phyloP scores from a whole-genome alignment of 2,797 vertebrate genomes.

The Streptopelia turtur region DNA sequence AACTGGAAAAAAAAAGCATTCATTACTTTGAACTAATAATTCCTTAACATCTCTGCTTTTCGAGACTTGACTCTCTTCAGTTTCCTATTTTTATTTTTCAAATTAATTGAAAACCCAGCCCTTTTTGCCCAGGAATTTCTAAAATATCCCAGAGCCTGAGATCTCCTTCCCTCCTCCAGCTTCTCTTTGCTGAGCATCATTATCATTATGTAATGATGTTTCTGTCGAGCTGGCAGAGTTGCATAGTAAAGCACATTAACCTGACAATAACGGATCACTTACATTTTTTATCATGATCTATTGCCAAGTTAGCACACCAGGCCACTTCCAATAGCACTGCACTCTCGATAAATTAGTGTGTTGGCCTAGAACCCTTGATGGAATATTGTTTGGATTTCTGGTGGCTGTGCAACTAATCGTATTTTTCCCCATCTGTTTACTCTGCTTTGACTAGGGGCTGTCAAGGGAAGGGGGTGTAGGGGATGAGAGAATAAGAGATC shows the following conservation, averaged over 20 bases:
- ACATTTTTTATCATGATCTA: slow-evolving; percentile 69
- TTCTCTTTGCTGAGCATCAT: slow-evolving; percentile 25
- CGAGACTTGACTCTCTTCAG: not conserved
- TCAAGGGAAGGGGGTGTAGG: not conserved
- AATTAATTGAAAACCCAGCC: not conserved
- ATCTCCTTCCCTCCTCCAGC: not conserved
- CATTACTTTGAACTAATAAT: slow-evolving; percentile 60
- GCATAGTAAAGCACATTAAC: slow-evolving; percentile 57
- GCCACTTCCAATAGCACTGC: not conserved
- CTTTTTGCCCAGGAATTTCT: not conserved
- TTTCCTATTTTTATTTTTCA: slow-evolving; percentile 1
- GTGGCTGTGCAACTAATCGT: slow-evolving; percentile 54
- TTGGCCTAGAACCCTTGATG: slow-evolving; percentile 47
- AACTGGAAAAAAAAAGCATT: slow-evolving; percentile 27
- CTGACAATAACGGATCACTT: slow-evolving; percentile 48
- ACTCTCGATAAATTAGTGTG: slow-evolving; percentile 40
- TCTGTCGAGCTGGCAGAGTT: slow-evolving; percentile 59
- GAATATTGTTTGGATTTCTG: slow-evolving; percentile 64
- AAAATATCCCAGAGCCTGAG: not conserved
- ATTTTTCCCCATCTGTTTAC: slow-evolving; percentile 58
- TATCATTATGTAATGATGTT: slow-evolving; percentile 61
- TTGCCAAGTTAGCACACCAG: slow-evolving; percentile 40
- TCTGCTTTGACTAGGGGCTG: slow-evolving; percentile 25
- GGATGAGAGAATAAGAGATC: not conserved
- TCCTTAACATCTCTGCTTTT: slow-evolving; percentile 60